A percentile compares a stretch with the other conserved stretches of the same genome.
These are phyloP conservation scores for Lepidurus couesii DNA, from an alignment of 1,140 invertebrate genomes.

Conservation along the genomic window DNA sequence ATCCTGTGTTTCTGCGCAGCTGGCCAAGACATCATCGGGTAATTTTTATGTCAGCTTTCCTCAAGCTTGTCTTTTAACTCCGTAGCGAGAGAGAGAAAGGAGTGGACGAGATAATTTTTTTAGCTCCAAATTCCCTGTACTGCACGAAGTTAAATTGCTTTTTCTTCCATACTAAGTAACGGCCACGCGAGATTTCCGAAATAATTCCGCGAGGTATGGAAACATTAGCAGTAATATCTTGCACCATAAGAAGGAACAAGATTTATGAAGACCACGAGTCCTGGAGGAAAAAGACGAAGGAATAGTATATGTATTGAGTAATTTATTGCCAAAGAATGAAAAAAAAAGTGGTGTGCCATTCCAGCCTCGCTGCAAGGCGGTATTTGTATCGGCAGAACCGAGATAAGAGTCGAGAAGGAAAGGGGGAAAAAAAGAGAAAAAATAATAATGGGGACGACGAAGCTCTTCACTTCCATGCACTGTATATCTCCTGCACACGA, in stretches of 20 bases:
- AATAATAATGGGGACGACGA: conserved; percentile 8
- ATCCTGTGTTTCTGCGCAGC: background rate
- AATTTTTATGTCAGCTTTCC: background rate
- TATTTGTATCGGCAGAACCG: background rate
- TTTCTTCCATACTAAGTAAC: background rate
- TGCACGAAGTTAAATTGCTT: background rate
- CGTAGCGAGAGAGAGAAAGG: background rate
- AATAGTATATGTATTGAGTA: background rate
- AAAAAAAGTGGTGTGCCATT: background rate
- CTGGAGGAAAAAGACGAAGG: background rate
- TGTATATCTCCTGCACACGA: conserved; percentile 1
- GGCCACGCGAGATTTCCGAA: background rate
- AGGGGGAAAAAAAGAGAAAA: background rate
- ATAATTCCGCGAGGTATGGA: background rate
- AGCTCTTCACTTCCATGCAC: conserved; percentile 11
- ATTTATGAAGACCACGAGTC: background rate
- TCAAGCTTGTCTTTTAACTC: background rate
- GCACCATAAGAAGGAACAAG: background rate
- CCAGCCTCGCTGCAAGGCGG: background rate
- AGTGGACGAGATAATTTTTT: background rate
- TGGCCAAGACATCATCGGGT: background rate
- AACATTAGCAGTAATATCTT: background rate
- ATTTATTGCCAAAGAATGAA: background rate
- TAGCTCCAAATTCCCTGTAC: background rate
- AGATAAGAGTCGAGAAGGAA: background rate